Conservation (phyloP, 2,888 invertebrate genomes). For the Thymelicus lineola region DNA sequence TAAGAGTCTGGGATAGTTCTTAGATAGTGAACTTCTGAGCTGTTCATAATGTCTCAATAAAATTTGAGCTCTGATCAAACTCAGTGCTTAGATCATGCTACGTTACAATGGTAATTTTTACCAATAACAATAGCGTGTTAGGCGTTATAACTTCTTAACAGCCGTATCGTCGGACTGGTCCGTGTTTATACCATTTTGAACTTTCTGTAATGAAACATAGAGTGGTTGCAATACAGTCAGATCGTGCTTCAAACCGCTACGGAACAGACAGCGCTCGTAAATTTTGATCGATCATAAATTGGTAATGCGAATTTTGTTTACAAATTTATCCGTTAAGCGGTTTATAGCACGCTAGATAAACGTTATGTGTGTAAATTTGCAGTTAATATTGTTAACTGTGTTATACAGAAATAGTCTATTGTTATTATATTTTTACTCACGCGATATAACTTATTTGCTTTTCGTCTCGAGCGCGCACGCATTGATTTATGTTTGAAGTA, state of each 20-base stretch:
- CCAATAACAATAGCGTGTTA: too few species aligned
- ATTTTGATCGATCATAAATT: constrained; percentile 61
- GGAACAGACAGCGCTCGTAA: constrained; percentile 54
- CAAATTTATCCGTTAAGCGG: constrained; percentile 49
- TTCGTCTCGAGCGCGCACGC: not conserved
- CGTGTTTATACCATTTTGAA: not conserved
- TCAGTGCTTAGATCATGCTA: not conserved
- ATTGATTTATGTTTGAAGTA: not conserved
- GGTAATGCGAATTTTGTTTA: constrained; percentile 56
- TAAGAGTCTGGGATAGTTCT: too few species aligned
- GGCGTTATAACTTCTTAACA: not conserved
- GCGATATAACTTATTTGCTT: not conserved
- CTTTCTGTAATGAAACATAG: not conserved
- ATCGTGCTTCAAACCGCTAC: constrained; percentile 5
- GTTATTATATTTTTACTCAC: constrained; percentile 5
- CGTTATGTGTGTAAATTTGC: constrained; percentile 44
- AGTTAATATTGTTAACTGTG: constrained; percentile 34
- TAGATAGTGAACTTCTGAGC: too few species aligned
- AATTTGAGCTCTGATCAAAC: not conserved
- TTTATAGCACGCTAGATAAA: constrained; percentile 44
- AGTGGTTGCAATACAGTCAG: not conserved
- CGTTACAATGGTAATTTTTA: not conserved
- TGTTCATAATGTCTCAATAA: too few species aligned
- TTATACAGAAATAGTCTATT: not conserved
- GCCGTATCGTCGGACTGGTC: too few species aligned